phyloP scores from a whole-genome alignment of 2,113 vertebrate species.

The Dromiciops gliroides region DNA sequence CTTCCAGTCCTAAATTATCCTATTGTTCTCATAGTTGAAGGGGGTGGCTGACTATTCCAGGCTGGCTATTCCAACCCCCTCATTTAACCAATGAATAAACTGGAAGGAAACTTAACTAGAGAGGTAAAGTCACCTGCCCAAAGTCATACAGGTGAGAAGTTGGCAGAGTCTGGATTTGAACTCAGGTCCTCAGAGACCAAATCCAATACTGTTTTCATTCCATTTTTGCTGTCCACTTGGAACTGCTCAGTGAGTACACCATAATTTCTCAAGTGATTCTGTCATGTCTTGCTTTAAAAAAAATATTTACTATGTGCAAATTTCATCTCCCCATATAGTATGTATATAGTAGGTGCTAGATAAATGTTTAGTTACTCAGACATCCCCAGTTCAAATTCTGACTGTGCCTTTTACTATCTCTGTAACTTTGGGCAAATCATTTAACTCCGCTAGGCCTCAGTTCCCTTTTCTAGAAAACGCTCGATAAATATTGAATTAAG shows the following conservation, averaged over 20 bases:
- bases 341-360: not conserved
- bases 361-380: not conserved
- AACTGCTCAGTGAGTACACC: not conserved
- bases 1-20: not conserved
- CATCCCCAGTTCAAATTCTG: not conserved
- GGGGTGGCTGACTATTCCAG: not conserved
- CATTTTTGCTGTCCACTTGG: not conserved
- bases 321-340: not conserved
- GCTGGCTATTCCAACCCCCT: not conserved
- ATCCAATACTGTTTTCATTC: not conserved
- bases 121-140: not conserved
- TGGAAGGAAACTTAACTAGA: not conserved
- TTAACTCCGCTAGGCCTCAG: not conserved
- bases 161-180: too few species aligned
- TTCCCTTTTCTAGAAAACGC: not conserved
- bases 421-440: not conserved
- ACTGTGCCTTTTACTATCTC: not conserved
- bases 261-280: not conserved
- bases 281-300: too few species aligned
- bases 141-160: not conserved
- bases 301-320: not conserved
- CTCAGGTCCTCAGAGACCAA: not conserved
- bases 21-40: not conserved
- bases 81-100: not conserved
- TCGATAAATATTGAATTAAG: constrained; percentile 26